Evolutionary conservation across 2,113 vertebrate genomes (phyloP).

Genomic region (Taxidea taxus): DNA sequence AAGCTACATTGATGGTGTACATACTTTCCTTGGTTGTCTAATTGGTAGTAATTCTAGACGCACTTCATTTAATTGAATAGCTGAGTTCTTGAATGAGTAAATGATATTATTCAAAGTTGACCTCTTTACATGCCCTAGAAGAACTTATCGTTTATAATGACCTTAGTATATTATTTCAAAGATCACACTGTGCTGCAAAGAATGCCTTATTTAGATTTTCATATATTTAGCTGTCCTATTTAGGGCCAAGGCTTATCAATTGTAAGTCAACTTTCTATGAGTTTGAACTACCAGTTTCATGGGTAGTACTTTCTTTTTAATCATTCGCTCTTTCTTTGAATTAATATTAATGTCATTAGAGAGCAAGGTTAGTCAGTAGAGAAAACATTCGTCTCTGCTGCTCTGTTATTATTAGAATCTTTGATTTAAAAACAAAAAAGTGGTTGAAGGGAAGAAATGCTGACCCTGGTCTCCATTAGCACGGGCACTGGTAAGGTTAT

Average conservation of each 20-base stretch:
- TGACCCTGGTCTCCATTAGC: background rate
- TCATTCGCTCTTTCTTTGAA: background rate
- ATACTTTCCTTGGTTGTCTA: background rate
- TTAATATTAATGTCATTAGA: slow-evolving; percentile 3
- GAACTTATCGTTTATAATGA: background rate
- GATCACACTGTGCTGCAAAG: background rate
- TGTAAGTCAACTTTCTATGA: background rate
- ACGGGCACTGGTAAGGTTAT: background rate
- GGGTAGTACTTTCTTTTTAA: background rate
- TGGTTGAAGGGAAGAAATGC: background rate
- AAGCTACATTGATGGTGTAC: background rate
- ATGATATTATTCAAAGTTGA: background rate
- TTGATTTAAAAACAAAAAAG: background rate
- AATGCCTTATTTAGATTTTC: background rate
- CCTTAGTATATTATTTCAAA: slow-evolving; percentile 39
- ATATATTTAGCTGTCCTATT: background rate
- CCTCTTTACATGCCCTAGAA: background rate
- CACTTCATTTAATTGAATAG: background rate
- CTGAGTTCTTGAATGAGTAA: background rate
- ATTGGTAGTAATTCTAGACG: background rate
- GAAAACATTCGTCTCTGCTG: background rate
- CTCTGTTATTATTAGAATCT: slow-evolving; percentile 18
- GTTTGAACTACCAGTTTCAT: background rate
- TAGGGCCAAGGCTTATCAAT: background rate
- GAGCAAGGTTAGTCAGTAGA: background rate